Evolutionary conservation across 2,888 invertebrate genomes (phyloP).

Genomic region (Brachycybe producta): DNA sequence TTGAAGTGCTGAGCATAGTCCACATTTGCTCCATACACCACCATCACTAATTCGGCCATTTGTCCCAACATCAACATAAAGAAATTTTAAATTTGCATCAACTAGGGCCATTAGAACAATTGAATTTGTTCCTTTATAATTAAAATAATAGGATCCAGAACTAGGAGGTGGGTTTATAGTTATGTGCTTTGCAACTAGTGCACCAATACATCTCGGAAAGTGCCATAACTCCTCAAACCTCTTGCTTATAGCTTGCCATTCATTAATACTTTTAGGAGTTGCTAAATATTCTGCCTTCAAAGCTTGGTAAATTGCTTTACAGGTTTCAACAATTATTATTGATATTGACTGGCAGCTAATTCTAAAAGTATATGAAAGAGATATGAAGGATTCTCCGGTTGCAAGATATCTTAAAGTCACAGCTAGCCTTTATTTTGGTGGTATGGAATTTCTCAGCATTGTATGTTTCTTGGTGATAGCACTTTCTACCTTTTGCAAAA

Average conservation of each 20-base stretch:
- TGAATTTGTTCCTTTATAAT: conserved; percentile 21
- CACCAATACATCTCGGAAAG: conserved; percentile 21
- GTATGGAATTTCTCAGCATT: no score
- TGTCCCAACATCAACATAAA: conserved; percentile 21
- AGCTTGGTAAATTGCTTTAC: conserved; percentile 1
- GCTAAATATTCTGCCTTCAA: conserved; percentile 1
- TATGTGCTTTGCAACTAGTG: conserved; percentile 22
- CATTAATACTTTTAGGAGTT: not conserved
- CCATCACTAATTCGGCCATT: conserved; percentile 21
- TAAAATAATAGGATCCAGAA: conserved; percentile 19
- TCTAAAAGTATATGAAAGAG: conserved; percentile 1
- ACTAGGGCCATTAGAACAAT: conserved; percentile 21
- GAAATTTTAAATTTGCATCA: conserved; percentile 22
- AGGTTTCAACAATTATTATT: conserved; percentile 12
- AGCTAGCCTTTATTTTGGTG: no score
- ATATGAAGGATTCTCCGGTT: conserved; percentile 4
- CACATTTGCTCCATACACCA: conserved; percentile 17
- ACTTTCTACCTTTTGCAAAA: no score
- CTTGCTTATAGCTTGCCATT: conserved; percentile 13
- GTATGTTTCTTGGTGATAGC: no score
- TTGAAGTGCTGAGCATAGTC: conserved; percentile 6
- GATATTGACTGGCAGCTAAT: not conserved
- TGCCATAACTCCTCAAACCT: conserved; percentile 21
- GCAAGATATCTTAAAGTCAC: no score
- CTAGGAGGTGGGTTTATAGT: conserved; percentile 19